phyloP scores from a whole-genome alignment of 30 jellyfish, hydroid and myxozoan species.

The Aurelia aurita complex sp. Pacific region DNA sequence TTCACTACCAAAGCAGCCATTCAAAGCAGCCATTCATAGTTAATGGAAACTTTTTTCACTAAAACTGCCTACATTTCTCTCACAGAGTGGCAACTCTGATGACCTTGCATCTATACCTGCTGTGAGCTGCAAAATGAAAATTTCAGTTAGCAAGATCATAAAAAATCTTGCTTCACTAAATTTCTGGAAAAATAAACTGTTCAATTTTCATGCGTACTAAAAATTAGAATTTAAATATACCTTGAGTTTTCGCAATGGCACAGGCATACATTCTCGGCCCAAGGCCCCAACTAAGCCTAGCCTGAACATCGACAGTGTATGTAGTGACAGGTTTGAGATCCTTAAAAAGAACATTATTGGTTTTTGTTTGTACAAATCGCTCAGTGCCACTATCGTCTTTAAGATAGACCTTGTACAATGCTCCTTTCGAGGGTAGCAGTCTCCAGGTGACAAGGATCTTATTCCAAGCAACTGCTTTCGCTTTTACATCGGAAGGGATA shows the following conservation, averaged over 20 bases:
- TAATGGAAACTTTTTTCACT: no score
- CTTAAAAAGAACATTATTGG: conserved; percentile 1
- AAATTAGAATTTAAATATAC: neutral
- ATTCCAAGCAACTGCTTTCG: conserved; percentile 16
- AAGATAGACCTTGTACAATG: neutral
- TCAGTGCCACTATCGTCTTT: conserved; percentile 3
- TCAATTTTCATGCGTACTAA: no score
- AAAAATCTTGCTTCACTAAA: no score
- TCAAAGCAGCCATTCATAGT: no score
- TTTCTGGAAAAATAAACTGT: no score
- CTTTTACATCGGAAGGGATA: conserved; percentile 13
- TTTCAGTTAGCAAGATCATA: no score
- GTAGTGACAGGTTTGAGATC: conserved; percentile 14
- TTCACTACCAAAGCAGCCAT: no score
- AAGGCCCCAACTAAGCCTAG: conserved; percentile 24
- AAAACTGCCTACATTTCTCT: no score
- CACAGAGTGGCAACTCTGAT: no score
- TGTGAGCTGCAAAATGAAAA: no score
- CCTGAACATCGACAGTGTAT: conserved; percentile 20
- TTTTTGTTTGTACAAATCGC: conserved; percentile 11
- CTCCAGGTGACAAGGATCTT: conserved; percentile 18
- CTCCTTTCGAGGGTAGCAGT: conserved; percentile 4
- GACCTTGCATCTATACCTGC: no score
- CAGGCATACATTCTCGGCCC: conserved; percentile 15
- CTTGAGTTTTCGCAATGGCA: conserved; percentile 9